Percentiles rank a stretch among this genome's conserved stretches.
Conservation (phyloP, 2,113 vertebrate genomes). For the Urocolius indicus region DNA sequence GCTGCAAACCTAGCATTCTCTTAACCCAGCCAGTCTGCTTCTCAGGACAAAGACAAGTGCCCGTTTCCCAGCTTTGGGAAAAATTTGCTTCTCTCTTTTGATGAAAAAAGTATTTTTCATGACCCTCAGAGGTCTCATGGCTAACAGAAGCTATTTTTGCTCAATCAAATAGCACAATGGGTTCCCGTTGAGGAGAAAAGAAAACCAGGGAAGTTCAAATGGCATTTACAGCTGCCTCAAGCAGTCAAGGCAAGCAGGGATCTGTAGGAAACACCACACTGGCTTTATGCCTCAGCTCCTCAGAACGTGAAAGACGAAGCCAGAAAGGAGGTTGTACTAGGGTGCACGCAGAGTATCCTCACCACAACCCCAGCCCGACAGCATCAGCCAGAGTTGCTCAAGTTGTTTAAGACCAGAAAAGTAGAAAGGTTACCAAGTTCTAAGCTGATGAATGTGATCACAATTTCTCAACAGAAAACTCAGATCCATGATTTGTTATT, state of each 20-base stretch:
- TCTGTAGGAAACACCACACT: rapidly evolving
- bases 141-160: background rate
- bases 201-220: background rate
- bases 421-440: background rate
- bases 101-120: background rate
- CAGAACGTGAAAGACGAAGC: background rate
- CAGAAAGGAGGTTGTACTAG: background rate
- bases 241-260: rapidly evolving
- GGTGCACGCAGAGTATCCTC: background rate
- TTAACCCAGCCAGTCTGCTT: background rate
- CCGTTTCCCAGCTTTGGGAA: background rate
- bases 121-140: background rate
- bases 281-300: background rate
- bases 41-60: background rate
- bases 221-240: background rate
- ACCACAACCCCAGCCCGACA: rapidly evolving
- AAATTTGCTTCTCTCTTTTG: background rate
- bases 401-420: background rate
- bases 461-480: background rate
- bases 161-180: background rate
- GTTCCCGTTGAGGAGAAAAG: background rate
- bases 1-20: background rate
- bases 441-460: background rate
- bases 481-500: background rate
- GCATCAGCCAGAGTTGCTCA: background rate